Conservation (phyloP, 2,888 invertebrate genomes). For the Campaea margaritaria region DNA sequence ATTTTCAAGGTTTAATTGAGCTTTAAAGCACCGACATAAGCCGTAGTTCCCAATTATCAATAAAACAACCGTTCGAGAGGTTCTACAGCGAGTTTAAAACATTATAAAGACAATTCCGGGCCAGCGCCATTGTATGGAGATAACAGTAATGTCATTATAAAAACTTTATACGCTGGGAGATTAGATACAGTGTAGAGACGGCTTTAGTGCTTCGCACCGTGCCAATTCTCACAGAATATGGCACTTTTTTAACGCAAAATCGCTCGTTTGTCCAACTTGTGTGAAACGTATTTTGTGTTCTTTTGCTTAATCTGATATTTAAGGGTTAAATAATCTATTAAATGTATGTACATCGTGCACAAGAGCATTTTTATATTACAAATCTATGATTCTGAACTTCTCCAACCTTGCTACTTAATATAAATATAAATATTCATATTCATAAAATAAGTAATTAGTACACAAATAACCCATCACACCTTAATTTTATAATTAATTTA, state of each 20-base stretch:
- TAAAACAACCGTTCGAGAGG: constrained; percentile 59
- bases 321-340: no score
- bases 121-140: constrained; percentile 31
- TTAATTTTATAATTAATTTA: constrained; percentile 28
- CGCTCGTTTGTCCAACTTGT: no score
- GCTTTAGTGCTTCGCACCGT: constrained; percentile 5
- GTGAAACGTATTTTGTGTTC: constrained; percentile 13
- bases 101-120: constrained; percentile 44
- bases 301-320: no score
- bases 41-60: constrained; percentile 62
- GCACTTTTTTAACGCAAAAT: constrained; percentile 6
- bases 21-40: constrained; percentile 57
- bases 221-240: constrained; percentile 26
- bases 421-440: constrained; percentile 20
- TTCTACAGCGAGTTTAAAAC: constrained; percentile 41
- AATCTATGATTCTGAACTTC: not conserved
- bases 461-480: constrained; percentile 28
- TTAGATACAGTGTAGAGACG: constrained; percentile 22
- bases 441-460: constrained; percentile 22
- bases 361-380: no score
- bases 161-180: constrained; percentile 28
- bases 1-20: constrained; percentile 72
- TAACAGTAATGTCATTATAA: constrained; percentile 36
- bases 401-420: constrained; percentile 12
- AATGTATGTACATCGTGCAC: no score